Evolutionary conservation across 2,113 vertebrate species (phyloP).

Genomic region (Junco hyemalis): DNA sequence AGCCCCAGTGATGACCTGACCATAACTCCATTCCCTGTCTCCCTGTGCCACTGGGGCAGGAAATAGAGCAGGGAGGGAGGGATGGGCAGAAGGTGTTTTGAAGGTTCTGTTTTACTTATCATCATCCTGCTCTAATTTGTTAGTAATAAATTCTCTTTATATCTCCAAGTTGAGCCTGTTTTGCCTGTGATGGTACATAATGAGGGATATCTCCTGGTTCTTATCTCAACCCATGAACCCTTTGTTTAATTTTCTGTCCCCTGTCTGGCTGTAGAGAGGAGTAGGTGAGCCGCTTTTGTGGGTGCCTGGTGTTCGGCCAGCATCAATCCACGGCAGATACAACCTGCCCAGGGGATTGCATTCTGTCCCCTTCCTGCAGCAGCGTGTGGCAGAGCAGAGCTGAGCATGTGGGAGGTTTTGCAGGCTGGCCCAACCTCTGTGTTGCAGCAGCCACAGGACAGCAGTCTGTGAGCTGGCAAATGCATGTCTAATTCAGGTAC

Average conservation of each 20-base stretch:
- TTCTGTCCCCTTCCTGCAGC: background rate
- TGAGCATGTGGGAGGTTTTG: accelerated
- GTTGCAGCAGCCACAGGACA: background rate
- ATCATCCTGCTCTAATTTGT: background rate
- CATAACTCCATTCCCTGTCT: no score
- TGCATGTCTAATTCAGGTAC: background rate
- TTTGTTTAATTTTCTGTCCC: background rate
- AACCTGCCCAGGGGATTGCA: background rate
- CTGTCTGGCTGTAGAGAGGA: background rate
- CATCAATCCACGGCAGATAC: background rate
- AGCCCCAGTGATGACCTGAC: background rate
- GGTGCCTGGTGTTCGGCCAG: background rate
- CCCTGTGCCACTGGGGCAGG: background rate
- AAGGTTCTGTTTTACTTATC: background rate
- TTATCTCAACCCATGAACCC: background rate
- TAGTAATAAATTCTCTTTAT: background rate
- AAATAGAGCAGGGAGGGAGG: background rate
- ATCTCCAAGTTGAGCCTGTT: background rate
- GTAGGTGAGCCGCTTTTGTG: background rate
- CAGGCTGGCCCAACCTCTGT: background rate
- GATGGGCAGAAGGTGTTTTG: background rate
- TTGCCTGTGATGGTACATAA: background rate
- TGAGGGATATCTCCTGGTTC: background rate
- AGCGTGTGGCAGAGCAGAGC: background rate
- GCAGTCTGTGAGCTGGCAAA: background rate